Evolutionary conservation across 2,888 invertebrate genomes (phyloP).

Genomic region (Patella depressa): DNA sequence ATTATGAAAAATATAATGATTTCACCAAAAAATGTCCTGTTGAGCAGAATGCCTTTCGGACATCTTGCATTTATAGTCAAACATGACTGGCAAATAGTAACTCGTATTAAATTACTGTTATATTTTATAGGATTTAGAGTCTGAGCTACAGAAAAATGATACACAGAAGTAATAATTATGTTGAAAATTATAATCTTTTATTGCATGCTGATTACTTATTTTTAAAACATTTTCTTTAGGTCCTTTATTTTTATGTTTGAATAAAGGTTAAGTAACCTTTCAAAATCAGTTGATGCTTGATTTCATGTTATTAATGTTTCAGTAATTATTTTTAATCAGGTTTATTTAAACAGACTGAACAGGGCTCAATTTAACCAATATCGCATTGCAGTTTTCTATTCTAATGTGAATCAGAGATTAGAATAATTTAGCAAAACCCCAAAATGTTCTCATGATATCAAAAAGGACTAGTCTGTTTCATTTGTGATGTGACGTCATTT

Average conservation of each 20-base stretch:
- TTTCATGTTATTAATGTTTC: constrained; percentile 10
- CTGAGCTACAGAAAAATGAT: constrained; percentile 11
- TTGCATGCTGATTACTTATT: neutral
- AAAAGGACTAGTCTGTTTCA: no score
- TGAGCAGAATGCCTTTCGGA: constrained; percentile 2
- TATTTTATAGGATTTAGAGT: constrained; percentile 13
- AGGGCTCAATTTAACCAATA: neutral
- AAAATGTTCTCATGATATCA: neutral
- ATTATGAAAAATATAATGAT: constrained; percentile 3
- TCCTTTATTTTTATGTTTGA: constrained; percentile 3
- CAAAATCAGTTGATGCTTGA: constrained; percentile 5
- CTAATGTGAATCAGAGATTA: neutral
- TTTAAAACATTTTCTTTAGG: no score
- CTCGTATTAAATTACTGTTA: neutral
- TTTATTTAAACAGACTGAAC: neutral
- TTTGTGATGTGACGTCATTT: no score
- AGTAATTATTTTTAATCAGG: constrained; percentile 6
- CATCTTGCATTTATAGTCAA: constrained; percentile 3
- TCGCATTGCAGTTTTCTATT: no score
- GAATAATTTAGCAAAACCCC: neutral
- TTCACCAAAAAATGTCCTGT: constrained; percentile 2
- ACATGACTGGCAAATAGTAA: constrained; percentile 11
- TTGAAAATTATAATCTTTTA: constrained; percentile 5
- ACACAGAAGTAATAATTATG: neutral
- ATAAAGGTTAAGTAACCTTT: constrained; percentile 11